Conservation (phyloP, 2,888 invertebrate species). For the Phortica magna region DNA sequence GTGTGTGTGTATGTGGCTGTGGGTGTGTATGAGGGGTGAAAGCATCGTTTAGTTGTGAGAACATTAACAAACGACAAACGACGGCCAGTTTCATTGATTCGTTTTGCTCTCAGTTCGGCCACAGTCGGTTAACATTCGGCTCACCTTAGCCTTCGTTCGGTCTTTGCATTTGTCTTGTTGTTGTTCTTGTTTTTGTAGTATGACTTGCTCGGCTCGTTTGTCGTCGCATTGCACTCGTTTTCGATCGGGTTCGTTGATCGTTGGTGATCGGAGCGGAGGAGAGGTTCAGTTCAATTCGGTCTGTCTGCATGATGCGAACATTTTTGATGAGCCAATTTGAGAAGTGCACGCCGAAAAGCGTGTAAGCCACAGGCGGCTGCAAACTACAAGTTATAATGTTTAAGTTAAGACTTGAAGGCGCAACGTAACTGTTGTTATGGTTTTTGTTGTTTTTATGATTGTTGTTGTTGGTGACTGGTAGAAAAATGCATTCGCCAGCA, state of each 20-base stretch:
- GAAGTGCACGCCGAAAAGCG: slow-evolving; percentile 13
- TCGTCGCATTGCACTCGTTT: not conserved
- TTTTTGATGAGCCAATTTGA: slow-evolving; percentile 38
- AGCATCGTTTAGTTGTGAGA: too few relatives aligned
- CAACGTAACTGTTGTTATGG: too few relatives aligned
- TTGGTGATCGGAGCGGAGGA: not conserved
- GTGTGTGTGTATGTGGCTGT: too few relatives aligned
- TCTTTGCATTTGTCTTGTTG: not conserved
- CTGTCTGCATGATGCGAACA: not conserved
- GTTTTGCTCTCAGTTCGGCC: not conserved
- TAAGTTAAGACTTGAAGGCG: slow-evolving; percentile 8
- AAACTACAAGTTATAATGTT: slow-evolving; percentile 3
- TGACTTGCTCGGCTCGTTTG: not conserved
- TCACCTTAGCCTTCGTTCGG: not conserved
- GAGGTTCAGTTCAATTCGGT: too few relatives aligned
- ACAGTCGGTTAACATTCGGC: not conserved
- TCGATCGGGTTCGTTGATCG: too few relatives aligned
- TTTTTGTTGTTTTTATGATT: too few relatives aligned
- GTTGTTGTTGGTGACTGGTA: too few relatives aligned
- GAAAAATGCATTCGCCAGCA: slow-evolving; percentile 6
- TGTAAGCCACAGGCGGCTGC: slow-evolving; percentile 33
- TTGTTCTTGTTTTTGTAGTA: not conserved
- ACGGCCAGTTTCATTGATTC: not conserved
- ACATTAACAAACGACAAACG: too few relatives aligned
- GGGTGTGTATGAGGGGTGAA: too few relatives aligned